Evolutionary conservation across 2,113 vertebrate genomes (phyloP).

Genomic region (Cheilinus undulatus): DNA sequence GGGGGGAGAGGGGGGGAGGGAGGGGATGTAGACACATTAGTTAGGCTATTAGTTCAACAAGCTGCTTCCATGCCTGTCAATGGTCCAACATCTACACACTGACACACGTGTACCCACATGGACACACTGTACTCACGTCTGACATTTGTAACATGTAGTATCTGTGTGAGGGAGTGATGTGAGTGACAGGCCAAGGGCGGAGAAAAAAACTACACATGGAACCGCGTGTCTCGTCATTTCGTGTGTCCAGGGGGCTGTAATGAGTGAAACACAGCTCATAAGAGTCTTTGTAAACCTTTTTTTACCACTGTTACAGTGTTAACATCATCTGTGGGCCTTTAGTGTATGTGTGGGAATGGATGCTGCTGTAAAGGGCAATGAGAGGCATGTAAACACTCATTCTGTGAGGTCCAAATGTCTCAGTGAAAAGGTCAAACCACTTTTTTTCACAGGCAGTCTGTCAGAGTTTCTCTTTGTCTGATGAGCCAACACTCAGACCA

Average conservation of each 20-base stretch:
- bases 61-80: constrained; percentile 97
- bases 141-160: constrained; percentile 74
- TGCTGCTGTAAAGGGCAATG: constrained; percentile 73
- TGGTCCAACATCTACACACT: constrained; percentile 80
- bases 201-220: constrained; percentile 35
- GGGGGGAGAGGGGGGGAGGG: constrained; percentile 44
- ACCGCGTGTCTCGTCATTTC: constrained; percentile 34
- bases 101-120: constrained; percentile 52
- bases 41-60: constrained; percentile 98
- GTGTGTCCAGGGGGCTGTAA: constrained; percentile 50
- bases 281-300: constrained; percentile 51
- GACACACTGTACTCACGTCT: constrained; percentile 22
- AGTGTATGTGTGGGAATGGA: constrained; percentile 43
- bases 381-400: constrained; percentile 67
- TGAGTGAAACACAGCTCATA: constrained; percentile 64
- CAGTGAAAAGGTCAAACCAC: constrained; percentile 74
- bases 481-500: constrained; percentile 31
- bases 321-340: constrained; percentile 26
- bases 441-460: constrained; percentile 30
- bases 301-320: constrained; percentile 46
- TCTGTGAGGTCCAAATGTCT: constrained; percentile 67
- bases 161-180: constrained; percentile 48
- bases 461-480: constrained; percentile 56
- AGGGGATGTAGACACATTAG: constrained; percentile 93
- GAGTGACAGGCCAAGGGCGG: constrained; percentile 53